Evolutionary conservation across 2,888 invertebrate species (phyloP).

Genomic region (Leuctra nigra): DNA sequence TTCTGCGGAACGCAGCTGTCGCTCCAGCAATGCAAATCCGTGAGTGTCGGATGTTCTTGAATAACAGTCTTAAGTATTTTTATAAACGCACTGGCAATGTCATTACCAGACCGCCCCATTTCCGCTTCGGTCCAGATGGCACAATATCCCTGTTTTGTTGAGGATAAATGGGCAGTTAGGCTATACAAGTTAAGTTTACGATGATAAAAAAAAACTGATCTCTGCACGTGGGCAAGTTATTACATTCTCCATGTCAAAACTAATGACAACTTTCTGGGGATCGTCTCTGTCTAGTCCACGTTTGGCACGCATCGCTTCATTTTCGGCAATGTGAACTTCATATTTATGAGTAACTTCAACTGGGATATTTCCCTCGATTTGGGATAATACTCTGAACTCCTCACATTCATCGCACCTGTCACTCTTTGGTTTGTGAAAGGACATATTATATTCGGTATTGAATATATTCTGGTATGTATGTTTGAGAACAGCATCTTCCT

Average conservation of each 20-base stretch:
- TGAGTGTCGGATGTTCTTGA: neutral
- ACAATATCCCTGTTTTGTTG: neutral
- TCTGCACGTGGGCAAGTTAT: slow-evolving; percentile 21
- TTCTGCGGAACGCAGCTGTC: slow-evolving; percentile 15
- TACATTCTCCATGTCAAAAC: slow-evolving; percentile 9
- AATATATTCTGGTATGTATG: slow-evolving; percentile 24
- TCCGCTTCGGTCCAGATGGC: slow-evolving; percentile 4
- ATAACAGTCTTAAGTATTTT: neutral
- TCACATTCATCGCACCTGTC: slow-evolving; percentile 24
- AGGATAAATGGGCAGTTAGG: neutral
- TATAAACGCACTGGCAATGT: slow-evolving; percentile 10
- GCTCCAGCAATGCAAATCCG: slow-evolving; percentile 6
- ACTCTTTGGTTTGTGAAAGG: slow-evolving; percentile 24
- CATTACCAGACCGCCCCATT: slow-evolving; percentile 1
- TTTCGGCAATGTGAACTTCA: slow-evolving; percentile 15
- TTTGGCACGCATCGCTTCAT: slow-evolving; percentile 18
- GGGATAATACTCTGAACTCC: no score
- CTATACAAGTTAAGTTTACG: neutral
- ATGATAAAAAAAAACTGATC: slow-evolving; percentile 26
- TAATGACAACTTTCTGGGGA: neutral
- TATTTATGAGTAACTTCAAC: no score
- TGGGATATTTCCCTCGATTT: no score
- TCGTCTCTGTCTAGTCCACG: slow-evolving; percentile 7
- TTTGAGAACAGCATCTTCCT: slow-evolving; percentile 18
- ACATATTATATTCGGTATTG: slow-evolving; percentile 21